phyloP scores from a whole-genome alignment of 2,113 vertebrate genomes.

The Poeciliopsis prolifica region DNA sequence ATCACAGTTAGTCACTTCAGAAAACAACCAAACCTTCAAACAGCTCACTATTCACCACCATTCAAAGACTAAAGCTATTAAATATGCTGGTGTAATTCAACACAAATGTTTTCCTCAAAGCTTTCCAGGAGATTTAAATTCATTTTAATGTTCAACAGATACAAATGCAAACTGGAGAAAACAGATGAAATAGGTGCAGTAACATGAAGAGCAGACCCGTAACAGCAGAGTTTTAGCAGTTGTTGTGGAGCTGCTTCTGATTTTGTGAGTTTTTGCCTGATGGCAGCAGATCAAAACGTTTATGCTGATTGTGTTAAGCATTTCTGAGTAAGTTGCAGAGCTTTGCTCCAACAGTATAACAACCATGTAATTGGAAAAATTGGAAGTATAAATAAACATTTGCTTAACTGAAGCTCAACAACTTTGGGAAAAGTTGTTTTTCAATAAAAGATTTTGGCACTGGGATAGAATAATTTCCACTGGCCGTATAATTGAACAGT shows the following conservation, averaged over 20 bases:
- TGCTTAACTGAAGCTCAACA: too few species aligned
- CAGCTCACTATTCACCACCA: slow-evolving; percentile 46
- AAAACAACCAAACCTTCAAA: slow-evolving; percentile 53
- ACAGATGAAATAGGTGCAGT: neutral
- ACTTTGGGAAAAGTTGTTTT: too few species aligned
- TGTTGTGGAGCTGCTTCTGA: neutral
- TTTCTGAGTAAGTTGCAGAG: neutral
- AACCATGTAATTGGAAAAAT: too few species aligned
- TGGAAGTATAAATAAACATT: too few species aligned
- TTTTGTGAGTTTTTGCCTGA: neutral
- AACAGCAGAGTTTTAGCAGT: neutral
- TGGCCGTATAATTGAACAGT: too few species aligned
- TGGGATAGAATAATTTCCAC: too few species aligned
- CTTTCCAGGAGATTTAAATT: slow-evolving; percentile 56
- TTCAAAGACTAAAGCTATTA: slow-evolving; percentile 50
- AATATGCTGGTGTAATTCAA: neutral
- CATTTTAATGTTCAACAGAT: neutral
- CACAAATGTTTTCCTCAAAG: slow-evolving; percentile 55
- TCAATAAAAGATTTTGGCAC: too few species aligned
- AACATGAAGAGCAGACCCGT: neutral
- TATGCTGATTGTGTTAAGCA: neutral
- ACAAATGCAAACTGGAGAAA: neutral
- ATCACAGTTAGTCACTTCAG: slow-evolving; percentile 63
- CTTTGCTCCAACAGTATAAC: neutral
- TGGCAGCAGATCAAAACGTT: neutral